Evolutionary conservation across 2,797 vertebrate species (phyloP), one percentile per base, ranked within the genome.

Genomic region (Tenualosa thibaudeaui): DNA sequence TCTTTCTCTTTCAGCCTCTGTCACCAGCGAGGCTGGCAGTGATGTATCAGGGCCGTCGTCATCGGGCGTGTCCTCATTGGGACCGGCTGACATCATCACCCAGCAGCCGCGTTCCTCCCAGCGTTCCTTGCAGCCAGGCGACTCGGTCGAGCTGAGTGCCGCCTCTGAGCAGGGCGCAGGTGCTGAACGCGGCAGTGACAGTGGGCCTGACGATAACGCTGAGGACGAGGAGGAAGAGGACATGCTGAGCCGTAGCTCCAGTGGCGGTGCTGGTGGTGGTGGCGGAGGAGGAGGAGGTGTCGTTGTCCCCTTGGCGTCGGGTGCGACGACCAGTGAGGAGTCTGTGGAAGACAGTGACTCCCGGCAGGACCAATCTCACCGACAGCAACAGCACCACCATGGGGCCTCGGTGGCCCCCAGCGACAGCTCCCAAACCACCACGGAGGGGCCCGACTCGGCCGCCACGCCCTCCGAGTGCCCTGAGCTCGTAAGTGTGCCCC

Each of bases 341-440:
- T 96, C 90, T 89, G 93, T 92, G 89, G 97, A 92, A 1, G 92
- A 94, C 15, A 95, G 94, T 0, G 92, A 92, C 89, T 10, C 86
- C 90, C 49, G 84, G 91, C 0, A 81, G 90, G 62, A 89, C 94
- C 5, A 96, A 95, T 3, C 93, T 94, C 78, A 95, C 95, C 3
- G 93, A 94, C 81, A 95, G 68, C 65, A 71, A 13, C 53, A 54
- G 15, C 54, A 56, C 95, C 81, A 95, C 26, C 65, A 71, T 13
- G 65, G 94, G 89, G 95, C 95, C 83, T 99, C 97, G 0, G 97
- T 98, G 0, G 97, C 98, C 0, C 93, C 97, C 85, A 99, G 98
- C 1, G 98, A 99, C 91, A 98, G 98, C 86, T 99, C 98, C 85
- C 98, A 99, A 93, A 99, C 98, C 31, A 99, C 98, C 86, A 99